phyloP scores from a whole-genome alignment of 2,113 vertebrate genomes.

The Corydoras sp. region DNA sequence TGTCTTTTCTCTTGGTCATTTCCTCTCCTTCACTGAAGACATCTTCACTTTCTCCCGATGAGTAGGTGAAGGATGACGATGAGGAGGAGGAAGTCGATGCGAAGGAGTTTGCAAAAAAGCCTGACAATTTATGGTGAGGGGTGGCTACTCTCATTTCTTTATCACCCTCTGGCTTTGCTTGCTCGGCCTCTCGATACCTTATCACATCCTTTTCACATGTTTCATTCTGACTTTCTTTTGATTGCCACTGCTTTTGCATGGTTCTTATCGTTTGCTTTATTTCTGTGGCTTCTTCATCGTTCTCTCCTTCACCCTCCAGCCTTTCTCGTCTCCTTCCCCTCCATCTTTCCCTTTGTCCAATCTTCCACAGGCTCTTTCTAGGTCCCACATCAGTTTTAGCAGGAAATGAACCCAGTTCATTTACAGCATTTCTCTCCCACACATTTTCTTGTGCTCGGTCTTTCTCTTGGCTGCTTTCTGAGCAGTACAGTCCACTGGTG shows the following conservation, averaged over 20 bases:
- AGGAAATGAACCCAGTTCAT: not conserved
- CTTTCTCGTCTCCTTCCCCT: slow-evolving; percentile 19
- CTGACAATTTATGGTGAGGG: slow-evolving; percentile 55
- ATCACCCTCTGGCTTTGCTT: not conserved
- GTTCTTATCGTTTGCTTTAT: not conserved
- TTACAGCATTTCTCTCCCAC: not conserved
- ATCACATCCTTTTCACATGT: slow-evolving; percentile 12
- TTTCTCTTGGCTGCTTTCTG: too few relatives aligned
- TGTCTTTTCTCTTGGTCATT: slow-evolving; percentile 49
- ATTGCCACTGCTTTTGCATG: slow-evolving; percentile 18
- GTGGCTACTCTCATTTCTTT: slow-evolving; percentile 19
- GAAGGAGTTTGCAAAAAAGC: slow-evolving; percentile 53
- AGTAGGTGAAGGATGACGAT: slow-evolving; percentile 60
- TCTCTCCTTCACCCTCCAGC: slow-evolving; percentile 6
- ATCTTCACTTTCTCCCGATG: slow-evolving; percentile 69
- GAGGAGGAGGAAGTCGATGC: slow-evolving; percentile 55
- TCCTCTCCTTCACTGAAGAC: slow-evolving; percentile 71
- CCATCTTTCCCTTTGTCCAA: slow-evolving; percentile 3
- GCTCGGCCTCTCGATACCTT: not conserved
- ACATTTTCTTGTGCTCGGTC: slow-evolving; percentile 6
- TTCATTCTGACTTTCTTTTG: slow-evolving; percentile 26
- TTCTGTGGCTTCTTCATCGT: slow-evolving; percentile 10
- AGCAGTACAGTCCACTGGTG: too few relatives aligned
- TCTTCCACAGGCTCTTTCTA: too few relatives aligned
- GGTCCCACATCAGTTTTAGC: too few relatives aligned